Conservation (phyloP, 2,797 vertebrate genomes). For the Linurgus olivaceus region DNA sequence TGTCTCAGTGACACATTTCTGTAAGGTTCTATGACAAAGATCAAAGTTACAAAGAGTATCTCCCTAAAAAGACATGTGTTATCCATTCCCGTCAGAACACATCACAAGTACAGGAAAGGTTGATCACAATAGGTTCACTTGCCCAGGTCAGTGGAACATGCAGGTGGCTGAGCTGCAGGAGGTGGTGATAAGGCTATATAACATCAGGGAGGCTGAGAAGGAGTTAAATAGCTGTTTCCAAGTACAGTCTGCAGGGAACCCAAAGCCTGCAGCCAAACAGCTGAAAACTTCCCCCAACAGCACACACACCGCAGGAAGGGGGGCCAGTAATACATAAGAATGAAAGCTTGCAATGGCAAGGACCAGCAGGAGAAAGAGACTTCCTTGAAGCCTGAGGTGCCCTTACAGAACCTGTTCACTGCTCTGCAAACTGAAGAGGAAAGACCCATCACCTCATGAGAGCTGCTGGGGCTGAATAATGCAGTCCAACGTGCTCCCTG, state of each 20-base stretch:
- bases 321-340: neutral
- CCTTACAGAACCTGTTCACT: neutral
- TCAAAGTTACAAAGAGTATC: neutral
- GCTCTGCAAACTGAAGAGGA: neutral
- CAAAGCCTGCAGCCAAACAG: neutral
- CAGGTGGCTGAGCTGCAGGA: neutral
- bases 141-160: neutral
- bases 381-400: neutral
- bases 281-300: neutral
- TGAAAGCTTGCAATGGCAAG: neutral
- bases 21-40: neutral
- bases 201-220: neutral
- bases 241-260: neutral
- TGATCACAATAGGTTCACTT: neutral
- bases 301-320: neutral
- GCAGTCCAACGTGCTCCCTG: neutral
- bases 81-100: neutral
- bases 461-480: neutral
- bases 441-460: neutral
- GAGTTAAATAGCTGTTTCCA: neutral
- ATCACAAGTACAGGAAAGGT: neutral
- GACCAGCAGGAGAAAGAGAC: neutral
- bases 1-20: neutral
- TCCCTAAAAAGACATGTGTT: neutral
- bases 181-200: neutral